These are phyloP conservation scores for Syrphus vitripennis DNA, from an alignment of 2,888 invertebrate genomes.

Conservation along the genomic window DNA sequence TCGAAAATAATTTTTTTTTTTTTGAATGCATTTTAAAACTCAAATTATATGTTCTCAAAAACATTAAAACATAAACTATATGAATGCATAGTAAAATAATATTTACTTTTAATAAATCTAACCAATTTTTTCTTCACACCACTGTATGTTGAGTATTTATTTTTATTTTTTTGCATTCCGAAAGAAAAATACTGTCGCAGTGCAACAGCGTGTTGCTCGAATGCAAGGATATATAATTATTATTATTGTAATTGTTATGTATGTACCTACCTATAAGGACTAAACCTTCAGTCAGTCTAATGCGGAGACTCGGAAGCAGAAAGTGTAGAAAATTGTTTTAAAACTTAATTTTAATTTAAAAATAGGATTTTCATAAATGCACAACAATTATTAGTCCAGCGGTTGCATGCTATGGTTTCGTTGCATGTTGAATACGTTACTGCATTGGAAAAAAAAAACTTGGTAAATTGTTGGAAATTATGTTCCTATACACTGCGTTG, in stretches of 20 bases:
- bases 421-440: background rate
- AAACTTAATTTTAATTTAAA: background rate
- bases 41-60: too few species aligned
- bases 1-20: background rate
- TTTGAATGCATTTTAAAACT: too few species aligned
- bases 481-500: background rate
- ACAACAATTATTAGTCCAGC: background rate
- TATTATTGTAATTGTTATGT: background rate
- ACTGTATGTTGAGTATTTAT: background rate
- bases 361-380: background rate
- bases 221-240: slow-evolving; percentile 19
- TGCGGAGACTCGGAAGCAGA: background rate
- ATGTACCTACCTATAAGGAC: background rate
- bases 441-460: background rate
- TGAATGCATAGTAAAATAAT: too few species aligned
- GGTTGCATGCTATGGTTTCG: background rate
- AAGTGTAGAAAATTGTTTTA: slow-evolving; percentile 5
- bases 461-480: background rate
- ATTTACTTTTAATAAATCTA: too few species aligned
- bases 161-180: background rate
- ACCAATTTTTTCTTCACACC: background rate
- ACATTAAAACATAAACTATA: too few species aligned
- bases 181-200: slow-evolving; percentile 7
- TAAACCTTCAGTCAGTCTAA: background rate
- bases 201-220: slow-evolving; percentile 11